A percentile compares a stretch with the other conserved stretches of the same genome.
Evolutionary conservation across 2,113 vertebrate genomes (phyloP).

Genomic region (Eleginops maclovinus): DNA sequence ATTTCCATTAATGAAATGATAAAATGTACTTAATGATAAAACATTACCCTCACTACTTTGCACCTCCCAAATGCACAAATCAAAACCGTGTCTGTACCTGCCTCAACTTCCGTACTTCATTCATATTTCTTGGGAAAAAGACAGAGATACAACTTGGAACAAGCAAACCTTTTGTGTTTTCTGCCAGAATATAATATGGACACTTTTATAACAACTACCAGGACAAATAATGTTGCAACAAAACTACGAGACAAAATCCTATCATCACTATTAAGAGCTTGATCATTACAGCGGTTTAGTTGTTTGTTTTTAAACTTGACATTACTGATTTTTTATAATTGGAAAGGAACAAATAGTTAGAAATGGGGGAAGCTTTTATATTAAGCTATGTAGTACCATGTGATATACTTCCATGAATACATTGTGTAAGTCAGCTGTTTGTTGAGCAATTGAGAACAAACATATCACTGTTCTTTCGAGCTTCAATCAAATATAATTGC

Average conservation of each 20-base stretch:
- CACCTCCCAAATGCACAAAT: neutral
- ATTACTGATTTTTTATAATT: neutral
- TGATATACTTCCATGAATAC: neutral
- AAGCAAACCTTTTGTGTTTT: neutral
- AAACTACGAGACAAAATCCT: neutral
- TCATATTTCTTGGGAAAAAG: neutral
- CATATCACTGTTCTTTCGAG: neutral
- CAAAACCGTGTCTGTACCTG: neutral
- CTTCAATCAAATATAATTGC: neutral
- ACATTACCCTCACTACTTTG: neutral
- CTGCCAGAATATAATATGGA: no score
- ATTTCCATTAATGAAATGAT: neutral
- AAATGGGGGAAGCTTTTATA: neutral
- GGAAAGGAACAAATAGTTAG: neutral
- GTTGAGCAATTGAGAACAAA: neutral
- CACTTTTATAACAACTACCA: neutral
- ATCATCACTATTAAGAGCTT: neutral
- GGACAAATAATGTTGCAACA: neutral
- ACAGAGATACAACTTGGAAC: neutral
- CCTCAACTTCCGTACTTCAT: neutral
- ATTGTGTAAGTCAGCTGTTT: neutral
- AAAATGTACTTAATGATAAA: no score
- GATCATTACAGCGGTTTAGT: neutral
- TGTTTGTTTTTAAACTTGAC: neutral
- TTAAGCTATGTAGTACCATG: neutral